phyloP scores from a whole-genome alignment of 2,113 vertebrate genomes.

The Capricornis sumatraensis region DNA sequence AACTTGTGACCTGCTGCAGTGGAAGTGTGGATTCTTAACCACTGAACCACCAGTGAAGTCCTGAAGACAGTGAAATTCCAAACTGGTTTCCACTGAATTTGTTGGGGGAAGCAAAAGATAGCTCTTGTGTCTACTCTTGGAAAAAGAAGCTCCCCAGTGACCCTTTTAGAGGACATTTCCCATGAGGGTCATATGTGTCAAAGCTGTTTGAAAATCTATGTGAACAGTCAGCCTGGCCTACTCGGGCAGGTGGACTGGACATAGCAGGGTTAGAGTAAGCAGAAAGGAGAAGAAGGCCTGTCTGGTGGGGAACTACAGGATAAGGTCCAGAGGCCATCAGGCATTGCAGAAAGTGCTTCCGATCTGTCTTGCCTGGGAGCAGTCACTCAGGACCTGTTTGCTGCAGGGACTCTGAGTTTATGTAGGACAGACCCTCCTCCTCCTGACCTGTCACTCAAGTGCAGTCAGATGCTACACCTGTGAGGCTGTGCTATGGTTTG shows the following conservation, averaged over 20 bases:
- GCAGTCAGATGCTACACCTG: background rate
- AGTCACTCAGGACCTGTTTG: background rate
- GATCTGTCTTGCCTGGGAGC: background rate
- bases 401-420: background rate
- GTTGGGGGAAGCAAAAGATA: background rate
- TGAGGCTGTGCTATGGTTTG: background rate
- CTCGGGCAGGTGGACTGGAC: background rate
- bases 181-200: background rate
- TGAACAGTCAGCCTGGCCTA: background rate
- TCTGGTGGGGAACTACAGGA: too few species aligned
- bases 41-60: background rate
- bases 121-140: background rate
- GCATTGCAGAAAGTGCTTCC: background rate
- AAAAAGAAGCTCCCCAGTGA: background rate
- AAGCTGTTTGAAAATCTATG: background rate
- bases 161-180: background rate
- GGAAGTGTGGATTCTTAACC: background rate
- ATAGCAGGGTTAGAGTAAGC: background rate
- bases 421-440: background rate
- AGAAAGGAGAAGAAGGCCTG: background rate
- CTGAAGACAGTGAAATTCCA: background rate
- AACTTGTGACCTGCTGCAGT: background rate
- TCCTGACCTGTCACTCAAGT: background rate
- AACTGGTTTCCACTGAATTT: background rate
- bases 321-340: background rate